Base-by-base conservation (phyloP, 1,140 invertebrate genomes). In the Sarcophaga peregrina region DNA sequence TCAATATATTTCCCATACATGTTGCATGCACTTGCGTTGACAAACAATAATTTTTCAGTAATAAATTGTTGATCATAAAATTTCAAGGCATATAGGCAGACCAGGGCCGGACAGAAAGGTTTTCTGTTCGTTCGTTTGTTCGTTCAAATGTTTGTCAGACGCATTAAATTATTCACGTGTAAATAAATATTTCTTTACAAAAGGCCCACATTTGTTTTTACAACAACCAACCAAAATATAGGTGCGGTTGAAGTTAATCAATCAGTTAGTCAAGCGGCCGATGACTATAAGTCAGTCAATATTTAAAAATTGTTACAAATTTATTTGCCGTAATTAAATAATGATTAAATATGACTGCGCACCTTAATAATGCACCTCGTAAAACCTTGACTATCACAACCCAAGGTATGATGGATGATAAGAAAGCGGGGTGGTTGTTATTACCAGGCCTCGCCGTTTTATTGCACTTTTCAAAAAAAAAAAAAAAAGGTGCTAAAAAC, bases 291-390 rank as follows among this genome's bases (percentile, higher is more conserved):
- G 25, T 37, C 25, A 37, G 25, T 37, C 75, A 78, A 78, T 78
- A 52, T 78, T 78, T 78, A 50, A 50, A 9, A 50, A 78, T 78
- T 78, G 47, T 78, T 78, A 78, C 25, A 78, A 52, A 78, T 78
- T 78, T 78, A 78, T 78, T 78, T 78, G 75, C 37, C n/a, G 75
- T 78, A 78, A 78, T 78, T 78, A 78, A 78, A 50, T 78, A 50
- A 47, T 50, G 75, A 78, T 78, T 78, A 78, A 37, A 37, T 78
- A 78, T 78, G 46, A 17, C 15, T 25, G 47, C n/a, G 25, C 25
- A 20, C n/a, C 62, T 37, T 37, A 37, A 37, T 37, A 37, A 37
- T 37, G 25, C 1, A 20, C n/a, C 62, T 50, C 47, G 17, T 25
- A 8, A 9, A 78, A 78, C 75, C 75, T 78, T 78, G 75, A 78